Conservation (phyloP, 1,140 invertebrate species). For the Meloidogyne chitwoodi region DNA sequence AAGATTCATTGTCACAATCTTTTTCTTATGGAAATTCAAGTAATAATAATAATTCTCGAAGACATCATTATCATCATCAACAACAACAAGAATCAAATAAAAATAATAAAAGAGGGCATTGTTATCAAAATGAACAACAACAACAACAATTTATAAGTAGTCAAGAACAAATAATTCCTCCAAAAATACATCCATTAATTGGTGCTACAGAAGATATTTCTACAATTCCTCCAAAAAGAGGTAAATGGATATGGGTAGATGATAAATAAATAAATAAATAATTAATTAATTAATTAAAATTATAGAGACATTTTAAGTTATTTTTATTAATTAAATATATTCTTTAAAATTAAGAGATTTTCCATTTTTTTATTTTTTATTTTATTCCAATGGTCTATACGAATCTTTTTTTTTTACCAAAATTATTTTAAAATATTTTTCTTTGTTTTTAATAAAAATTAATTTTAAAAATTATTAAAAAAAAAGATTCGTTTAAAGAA, state of each 20-base stretch:
- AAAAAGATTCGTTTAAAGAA: too few species aligned
- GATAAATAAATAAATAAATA: neutral
- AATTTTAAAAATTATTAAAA: too few species aligned
- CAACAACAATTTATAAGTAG: neutral
- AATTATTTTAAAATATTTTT: too few species aligned
- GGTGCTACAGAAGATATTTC: neutral
- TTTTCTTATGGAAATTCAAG: neutral
- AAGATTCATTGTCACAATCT: neutral
- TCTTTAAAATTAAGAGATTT: too few species aligned
- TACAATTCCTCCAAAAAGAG: neutral
- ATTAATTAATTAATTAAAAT: too few species aligned
- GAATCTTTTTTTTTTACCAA: too few species aligned
- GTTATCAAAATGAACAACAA: neutral
- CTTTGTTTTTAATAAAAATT: too few species aligned
- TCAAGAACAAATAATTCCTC: neutral
- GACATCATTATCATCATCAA: too few species aligned
- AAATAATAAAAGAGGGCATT: neutral
- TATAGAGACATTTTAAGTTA: too few species aligned
- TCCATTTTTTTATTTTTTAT: too few species aligned
- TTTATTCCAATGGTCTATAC: too few species aligned
- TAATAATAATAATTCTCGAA: neutral
- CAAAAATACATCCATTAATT: neutral
- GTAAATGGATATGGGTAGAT: neutral
- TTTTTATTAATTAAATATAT: too few species aligned
- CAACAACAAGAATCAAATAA: neutral